Base-by-base conservation (phyloP, 2,888 invertebrate genomes). In the Seira musarum region DNA sequence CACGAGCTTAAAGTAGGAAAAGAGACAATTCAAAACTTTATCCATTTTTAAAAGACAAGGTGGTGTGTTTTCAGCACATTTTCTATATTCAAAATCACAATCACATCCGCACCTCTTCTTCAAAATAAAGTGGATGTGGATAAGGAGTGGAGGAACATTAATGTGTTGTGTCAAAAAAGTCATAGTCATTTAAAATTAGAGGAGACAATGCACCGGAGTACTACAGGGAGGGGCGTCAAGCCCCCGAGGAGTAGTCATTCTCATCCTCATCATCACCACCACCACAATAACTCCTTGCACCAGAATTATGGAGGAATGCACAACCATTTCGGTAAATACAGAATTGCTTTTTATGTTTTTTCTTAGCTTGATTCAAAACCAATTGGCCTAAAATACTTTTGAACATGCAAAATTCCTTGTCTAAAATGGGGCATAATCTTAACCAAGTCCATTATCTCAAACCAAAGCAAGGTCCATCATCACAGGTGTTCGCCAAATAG, bases 161-260 rank as follows among this genome's bases (percentile, higher is more conserved):
- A 30, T 8, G 30, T 30, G 30, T 53, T n/a, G 53, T 53, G 53
- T 53, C 53, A 53, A 53, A 30, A 53, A 53, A 53, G 53, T 53
- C 17, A 17, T 3, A 30, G 13, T 13, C 17, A 53, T 53, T 53
- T 53, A n/a, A 15, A 40, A 40, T 40, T 13, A 15, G 53, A 53
- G 53, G 53, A 53, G n/a, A 53, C 53, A 53, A 53, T 53, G 53
- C 53, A 53, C 53, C 53, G 53, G 53, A 53, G 17, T 53, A n/a
- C n/a, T n/a, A 53, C 53, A 53, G 53, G 53, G 53, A 13, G 53
- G 53, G 53, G 53, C 53, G 53, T 53, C 53, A 53, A 53, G 53
- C 53, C 53, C 53, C 53, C 53, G 17, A 53, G 53, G 53, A 53
- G 53, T 53, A 3, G 13, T 13, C 53, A 53, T 53, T 8, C 2